Evolutionary conservation across 2,113 vertebrate genomes (phyloP).

Genomic region (Ceyx cyanopectus): DNA sequence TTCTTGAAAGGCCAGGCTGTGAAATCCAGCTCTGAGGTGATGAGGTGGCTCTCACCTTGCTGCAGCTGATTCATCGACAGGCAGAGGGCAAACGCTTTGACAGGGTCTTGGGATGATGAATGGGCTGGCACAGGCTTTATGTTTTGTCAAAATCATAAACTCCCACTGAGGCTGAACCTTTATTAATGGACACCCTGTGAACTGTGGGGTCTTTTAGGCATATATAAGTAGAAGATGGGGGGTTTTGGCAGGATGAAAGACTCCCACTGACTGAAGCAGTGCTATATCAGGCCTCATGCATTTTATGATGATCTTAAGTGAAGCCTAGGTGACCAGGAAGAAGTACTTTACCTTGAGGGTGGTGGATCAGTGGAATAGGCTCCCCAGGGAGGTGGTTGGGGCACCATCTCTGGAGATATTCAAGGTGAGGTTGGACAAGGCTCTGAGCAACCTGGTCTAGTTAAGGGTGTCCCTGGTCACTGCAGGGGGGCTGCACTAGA

Average conservation of each 20-base stretch:
- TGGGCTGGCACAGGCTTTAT: neutral
- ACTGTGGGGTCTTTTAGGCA: neutral
- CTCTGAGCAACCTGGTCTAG: too few species aligned
- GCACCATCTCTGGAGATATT: too few species aligned
- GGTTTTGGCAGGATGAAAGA: neutral
- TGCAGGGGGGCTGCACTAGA: too few species aligned
- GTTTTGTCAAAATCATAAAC: neutral
- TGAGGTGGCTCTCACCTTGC: neutral
- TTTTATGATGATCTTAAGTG: neutral
- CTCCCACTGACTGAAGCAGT: neutral
- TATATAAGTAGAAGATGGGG: accelerated
- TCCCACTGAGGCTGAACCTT: neutral
- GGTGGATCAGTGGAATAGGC: too few species aligned
- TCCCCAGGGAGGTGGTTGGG: too few species aligned
- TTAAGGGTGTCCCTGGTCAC: too few species aligned
- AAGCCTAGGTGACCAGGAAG: neutral
- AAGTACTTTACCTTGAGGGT: too few species aligned
- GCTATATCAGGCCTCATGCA: accelerated
- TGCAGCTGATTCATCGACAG: neutral
- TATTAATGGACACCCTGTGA: accelerated
- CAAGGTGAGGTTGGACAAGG: too few species aligned
- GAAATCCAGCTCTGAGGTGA: neutral
- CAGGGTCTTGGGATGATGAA: neutral
- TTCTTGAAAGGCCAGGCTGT: neutral
- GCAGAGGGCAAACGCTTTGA: neutral